phyloP scores from a whole-genome alignment of 2,797 vertebrate genomes.

The Anas georgica region DNA sequence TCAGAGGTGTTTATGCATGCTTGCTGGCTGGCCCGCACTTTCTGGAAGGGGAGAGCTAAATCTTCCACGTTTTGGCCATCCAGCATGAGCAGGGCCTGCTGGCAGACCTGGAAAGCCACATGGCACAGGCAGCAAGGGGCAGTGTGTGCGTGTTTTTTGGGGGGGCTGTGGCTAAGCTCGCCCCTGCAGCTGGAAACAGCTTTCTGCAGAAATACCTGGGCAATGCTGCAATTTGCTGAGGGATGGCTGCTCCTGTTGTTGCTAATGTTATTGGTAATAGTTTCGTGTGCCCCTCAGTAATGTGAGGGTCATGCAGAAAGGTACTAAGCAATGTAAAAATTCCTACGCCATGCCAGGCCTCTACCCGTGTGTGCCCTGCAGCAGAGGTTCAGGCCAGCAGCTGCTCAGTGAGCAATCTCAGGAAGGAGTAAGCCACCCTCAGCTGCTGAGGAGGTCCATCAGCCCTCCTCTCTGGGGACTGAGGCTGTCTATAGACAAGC shows the following conservation, averaged over 20 bases:
- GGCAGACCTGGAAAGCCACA: background rate
- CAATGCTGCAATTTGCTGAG: background rate
- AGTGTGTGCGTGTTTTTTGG: too few relatives aligned
- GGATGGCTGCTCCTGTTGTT: background rate
- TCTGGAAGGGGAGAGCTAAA: background rate
- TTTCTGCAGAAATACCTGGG: background rate
- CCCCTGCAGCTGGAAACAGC: background rate
- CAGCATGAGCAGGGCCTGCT: background rate
- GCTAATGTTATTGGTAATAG: background rate
- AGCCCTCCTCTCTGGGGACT: fast-evolving
- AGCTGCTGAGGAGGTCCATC: background rate
- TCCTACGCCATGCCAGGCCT: background rate
- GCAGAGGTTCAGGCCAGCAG: background rate
- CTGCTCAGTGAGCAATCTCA: background rate
- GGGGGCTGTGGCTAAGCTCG: background rate
- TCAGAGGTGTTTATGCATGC: background rate
- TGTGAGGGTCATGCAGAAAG: background rate
- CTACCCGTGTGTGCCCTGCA: background rate
- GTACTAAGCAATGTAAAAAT: background rate
- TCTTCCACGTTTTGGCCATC: background rate
- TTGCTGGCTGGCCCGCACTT: fast-evolving
- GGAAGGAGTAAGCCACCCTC: background rate
- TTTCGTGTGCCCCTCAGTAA: background rate
- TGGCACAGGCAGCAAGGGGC: background rate
- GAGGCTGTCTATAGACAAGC: background rate